phyloP scores from a whole-genome alignment of 2,888 invertebrate genomes.

The Eupeodes latifasciatus region DNA sequence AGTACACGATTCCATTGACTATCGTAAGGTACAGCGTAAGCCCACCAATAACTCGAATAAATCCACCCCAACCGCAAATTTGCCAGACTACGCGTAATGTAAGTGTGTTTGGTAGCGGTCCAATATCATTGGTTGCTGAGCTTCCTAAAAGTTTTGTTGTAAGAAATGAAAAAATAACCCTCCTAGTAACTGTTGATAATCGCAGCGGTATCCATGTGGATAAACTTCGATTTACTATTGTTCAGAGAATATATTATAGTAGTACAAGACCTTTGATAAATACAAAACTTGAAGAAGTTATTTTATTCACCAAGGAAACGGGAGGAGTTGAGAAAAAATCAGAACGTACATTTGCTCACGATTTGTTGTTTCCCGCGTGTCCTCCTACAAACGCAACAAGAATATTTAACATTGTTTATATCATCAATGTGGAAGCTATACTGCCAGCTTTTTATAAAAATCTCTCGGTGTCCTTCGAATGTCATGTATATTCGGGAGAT shows the following conservation, averaged over 20 bases:
- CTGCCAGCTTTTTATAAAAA: slow-evolving; percentile 83
- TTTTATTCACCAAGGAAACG: slow-evolving; percentile 83
- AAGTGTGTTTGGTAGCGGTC: slow-evolving; percentile 82
- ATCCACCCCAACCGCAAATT: slow-evolving; percentile 81
- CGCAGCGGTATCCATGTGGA: slow-evolving; percentile 83
- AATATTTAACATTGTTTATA: slow-evolving; percentile 82
- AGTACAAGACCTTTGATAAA: slow-evolving; percentile 81
- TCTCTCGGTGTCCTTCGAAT: slow-evolving; percentile 81
- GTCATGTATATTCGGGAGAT: slow-evolving; percentile 81
- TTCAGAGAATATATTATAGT: slow-evolving; percentile 81
- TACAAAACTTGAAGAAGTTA: slow-evolving; percentile 81
- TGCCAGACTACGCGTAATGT: slow-evolving; percentile 80
- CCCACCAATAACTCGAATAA: slow-evolving; percentile 77
- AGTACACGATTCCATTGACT: slow-evolving; percentile 82
- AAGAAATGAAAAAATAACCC: slow-evolving; percentile 81
- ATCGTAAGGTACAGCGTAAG: slow-evolving; percentile 81
- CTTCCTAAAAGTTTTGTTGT: slow-evolving; percentile 81
- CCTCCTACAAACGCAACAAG: slow-evolving; percentile 82
- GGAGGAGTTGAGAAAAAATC: slow-evolving; percentile 83
- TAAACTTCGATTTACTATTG: slow-evolving; percentile 82
- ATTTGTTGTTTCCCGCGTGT: slow-evolving; percentile 81
- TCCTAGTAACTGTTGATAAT: slow-evolving; percentile 83
- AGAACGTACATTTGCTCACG: slow-evolving; percentile 83
- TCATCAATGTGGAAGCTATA: slow-evolving; percentile 83
- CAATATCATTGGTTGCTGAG: slow-evolving; percentile 82